phyloP scores from a whole-genome alignment of 2,888 invertebrate genomes.

The Dichetophora obliterata region DNA sequence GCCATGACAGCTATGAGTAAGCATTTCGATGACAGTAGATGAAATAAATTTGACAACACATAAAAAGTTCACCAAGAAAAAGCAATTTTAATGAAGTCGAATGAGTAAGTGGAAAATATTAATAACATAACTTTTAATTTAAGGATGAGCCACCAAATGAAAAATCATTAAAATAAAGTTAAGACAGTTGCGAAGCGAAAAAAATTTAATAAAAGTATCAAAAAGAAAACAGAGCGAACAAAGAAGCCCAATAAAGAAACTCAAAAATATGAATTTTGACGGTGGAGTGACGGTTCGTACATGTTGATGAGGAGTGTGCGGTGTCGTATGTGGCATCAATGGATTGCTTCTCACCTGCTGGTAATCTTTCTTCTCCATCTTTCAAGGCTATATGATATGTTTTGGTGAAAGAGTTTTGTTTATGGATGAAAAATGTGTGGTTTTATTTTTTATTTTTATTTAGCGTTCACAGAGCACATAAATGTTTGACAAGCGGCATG shows the following conservation, averaged over 20 bases:
- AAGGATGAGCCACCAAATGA: not conserved
- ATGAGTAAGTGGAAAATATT: not conserved
- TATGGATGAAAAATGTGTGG: not conserved
- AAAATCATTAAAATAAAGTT: conserved; percentile 8
- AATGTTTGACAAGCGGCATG: conserved; percentile 46
- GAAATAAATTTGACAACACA: conserved; percentile 5
- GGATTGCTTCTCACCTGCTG: conserved; percentile 74
- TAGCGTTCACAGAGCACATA: conserved; percentile 23
- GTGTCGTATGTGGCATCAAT: conserved; percentile 51
- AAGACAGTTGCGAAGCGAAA: not conserved
- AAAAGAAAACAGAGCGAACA: not conserved
- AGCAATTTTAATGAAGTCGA: not conserved
- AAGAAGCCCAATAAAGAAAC: conserved; percentile 22
- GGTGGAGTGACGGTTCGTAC: conserved; percentile 42
- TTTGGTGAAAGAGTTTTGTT: conserved; percentile 6
- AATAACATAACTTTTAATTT: not conserved
- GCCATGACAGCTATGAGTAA: conserved; percentile 1
- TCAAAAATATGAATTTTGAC: conserved; percentile 42
- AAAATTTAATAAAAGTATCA: not conserved
- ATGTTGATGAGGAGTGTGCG: conserved; percentile 50
- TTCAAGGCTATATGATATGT: conserved; percentile 72
- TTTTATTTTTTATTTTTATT: conserved; percentile 17
- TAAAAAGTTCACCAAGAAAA: too few species aligned
- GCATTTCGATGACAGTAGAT: not conserved
- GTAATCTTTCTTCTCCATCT: conserved; percentile 78